phyloP scores from a whole-genome alignment of 2,797 vertebrate genomes.

The Xiphophorus birchmanni region DNA sequence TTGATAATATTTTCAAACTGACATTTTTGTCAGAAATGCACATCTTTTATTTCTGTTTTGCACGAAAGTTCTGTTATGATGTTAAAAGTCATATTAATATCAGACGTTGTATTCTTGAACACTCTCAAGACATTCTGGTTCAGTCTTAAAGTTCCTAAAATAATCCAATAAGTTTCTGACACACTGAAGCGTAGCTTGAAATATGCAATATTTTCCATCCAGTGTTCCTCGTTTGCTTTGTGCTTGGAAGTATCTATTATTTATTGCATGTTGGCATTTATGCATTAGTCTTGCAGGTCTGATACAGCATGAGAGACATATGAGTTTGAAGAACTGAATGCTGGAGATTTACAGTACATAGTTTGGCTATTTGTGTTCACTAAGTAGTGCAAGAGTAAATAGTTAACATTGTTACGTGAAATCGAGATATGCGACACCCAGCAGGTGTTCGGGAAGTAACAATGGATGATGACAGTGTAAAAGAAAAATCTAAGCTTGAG shows the following conservation, averaged over 20 bases:
- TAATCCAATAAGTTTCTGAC: neutral
- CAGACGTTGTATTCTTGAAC: neutral
- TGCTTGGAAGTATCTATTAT: neutral
- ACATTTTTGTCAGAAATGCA: neutral
- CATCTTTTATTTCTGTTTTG: neutral
- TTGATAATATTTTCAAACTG: neutral
- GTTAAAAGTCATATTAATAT: neutral
- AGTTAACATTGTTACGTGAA: slow-evolving; percentile 60
- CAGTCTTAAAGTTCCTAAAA: neutral
- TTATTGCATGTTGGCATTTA: neutral
- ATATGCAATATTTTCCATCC: neutral
- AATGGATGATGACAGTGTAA: slow-evolving; percentile 25
- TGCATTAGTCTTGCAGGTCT: slow-evolving; percentile 10
- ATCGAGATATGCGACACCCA: slow-evolving; percentile 35
- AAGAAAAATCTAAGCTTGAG: slow-evolving; percentile 2
- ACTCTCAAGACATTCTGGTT: neutral
- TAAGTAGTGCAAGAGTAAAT: slow-evolving; percentile 70
- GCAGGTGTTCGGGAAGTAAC: slow-evolving; percentile 56
- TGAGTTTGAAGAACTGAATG: slow-evolving; percentile 12
- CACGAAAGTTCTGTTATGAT: neutral
- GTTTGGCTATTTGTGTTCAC: slow-evolving; percentile 50
- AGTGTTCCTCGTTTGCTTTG: neutral
- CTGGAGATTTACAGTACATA: slow-evolving; percentile 5
- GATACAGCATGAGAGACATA: slow-evolving; percentile 6
- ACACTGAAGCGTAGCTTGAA: neutral